Percentiles rank a stretch among this genome's conserved stretches.
These are phyloP conservation scores for Clytia hemisphaerica DNA, from an alignment of 30 jellyfish, hydroid and myxozoan species.

Conservation along the genomic window DNA sequence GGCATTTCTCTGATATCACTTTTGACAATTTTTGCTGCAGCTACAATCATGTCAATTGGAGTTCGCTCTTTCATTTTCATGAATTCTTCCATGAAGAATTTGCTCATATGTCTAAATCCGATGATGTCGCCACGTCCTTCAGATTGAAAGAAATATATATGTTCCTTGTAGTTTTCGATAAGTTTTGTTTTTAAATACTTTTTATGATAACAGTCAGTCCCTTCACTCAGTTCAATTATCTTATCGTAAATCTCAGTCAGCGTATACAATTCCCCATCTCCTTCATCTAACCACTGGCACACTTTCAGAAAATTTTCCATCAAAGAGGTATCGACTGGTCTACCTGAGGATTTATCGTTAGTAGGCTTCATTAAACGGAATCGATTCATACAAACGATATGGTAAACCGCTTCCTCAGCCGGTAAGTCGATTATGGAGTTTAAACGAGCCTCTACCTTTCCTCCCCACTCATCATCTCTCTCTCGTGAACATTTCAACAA, in stretches of 20 bases:
- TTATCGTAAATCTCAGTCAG: conserved; percentile 18
- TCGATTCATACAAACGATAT: conserved; percentile 22
- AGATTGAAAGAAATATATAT: conserved; percentile 21
- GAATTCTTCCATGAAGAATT: conserved; percentile 2
- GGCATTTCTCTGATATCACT: conserved; percentile 37
- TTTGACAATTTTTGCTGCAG: conserved; percentile 47
- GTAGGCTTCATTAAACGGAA: conserved; percentile 7
- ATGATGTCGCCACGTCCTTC: conserved; percentile 23
- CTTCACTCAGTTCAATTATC: conserved; percentile 7
- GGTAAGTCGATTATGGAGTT: neutral
- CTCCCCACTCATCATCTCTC: conserved; percentile 33
- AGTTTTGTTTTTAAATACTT: conserved; percentile 19
- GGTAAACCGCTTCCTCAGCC: conserved; percentile 40
- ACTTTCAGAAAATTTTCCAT: conserved; percentile 9
- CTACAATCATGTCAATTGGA: conserved; percentile 12
- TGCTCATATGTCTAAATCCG: conserved; percentile 53
- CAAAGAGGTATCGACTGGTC: conserved; percentile 27
- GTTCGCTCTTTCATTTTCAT: neutral
- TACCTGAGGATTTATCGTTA: conserved; percentile 9
- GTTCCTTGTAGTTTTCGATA: conserved; percentile 26
- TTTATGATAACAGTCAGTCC: conserved; percentile 6
- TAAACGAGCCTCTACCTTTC: neutral
- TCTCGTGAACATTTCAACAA: neutral
- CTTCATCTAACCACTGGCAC: conserved; percentile 45
- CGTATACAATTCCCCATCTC: conserved; percentile 38